Evolutionary conservation across 2,888 invertebrate genomes (phyloP).

Genomic region (Mesorhabditis spiculigera): DNA sequence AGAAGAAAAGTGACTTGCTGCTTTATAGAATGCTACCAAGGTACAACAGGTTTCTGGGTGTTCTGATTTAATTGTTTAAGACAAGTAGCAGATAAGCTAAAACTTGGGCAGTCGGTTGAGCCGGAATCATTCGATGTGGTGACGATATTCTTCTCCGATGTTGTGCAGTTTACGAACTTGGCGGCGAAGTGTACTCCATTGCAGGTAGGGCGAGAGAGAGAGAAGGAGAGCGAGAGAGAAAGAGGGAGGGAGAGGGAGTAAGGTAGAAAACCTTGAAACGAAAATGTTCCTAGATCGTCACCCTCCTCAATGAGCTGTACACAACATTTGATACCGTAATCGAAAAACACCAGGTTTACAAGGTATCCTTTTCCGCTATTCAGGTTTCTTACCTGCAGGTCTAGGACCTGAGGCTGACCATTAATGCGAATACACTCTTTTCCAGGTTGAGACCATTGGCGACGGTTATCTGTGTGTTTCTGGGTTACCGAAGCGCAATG

Average conservation of each 20-base stretch:
- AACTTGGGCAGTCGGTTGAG: slow-evolving; percentile 37
- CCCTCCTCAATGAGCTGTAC: slow-evolving; percentile 54
- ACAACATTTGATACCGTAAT: slow-evolving; percentile 53
- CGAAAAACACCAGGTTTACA: slow-evolving; percentile 52
- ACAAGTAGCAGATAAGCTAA: slow-evolving; percentile 47
- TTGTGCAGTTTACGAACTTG: slow-evolving; percentile 41
- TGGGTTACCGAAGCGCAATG: slow-evolving; percentile 6
- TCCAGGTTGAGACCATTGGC: slow-evolving; percentile 7
- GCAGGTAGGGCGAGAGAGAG: slow-evolving; percentile 20
- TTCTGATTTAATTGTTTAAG: slow-evolving; percentile 12
- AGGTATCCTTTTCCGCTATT: slow-evolving; percentile 23
- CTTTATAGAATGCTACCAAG: slow-evolving; percentile 50
- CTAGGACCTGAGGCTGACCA: too few relatives aligned
- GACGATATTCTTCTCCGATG: slow-evolving; percentile 47
- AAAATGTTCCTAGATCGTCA: slow-evolving; percentile 40
- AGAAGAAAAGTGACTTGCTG: slow-evolving; percentile 47
- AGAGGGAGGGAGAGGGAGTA: not conserved
- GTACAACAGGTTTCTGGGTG: slow-evolving; percentile 21
- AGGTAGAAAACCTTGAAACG: not conserved
- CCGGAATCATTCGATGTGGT: slow-evolving; percentile 42
- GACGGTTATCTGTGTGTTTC: slow-evolving; percentile 8
- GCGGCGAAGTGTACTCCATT: slow-evolving; percentile 40
- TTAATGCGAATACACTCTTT: not conserved
- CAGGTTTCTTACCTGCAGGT: not conserved
- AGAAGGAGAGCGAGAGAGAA: not conserved